A percentile compares a stretch with the other conserved stretches of the same genome.
Conservation (phyloP, 2,888 invertebrate species). For the Perizoma flavofasciatum region DNA sequence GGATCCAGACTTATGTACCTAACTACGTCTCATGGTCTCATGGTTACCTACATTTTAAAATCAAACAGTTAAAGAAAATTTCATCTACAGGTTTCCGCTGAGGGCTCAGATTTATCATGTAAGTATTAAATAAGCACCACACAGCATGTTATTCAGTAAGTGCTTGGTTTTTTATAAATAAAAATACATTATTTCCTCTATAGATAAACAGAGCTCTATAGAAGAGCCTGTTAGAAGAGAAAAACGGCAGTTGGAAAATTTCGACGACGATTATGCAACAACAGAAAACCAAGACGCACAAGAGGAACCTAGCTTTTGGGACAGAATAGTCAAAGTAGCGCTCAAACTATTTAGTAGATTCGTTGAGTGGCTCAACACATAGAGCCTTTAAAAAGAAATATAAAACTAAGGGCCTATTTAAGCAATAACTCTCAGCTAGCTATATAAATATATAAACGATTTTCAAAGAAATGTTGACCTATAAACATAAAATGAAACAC, state of each 20-base stretch:
- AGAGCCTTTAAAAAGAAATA: conserved; percentile 8
- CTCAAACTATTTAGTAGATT: conserved; percentile 72
- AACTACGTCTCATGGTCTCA: no score
- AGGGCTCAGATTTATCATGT: conserved; percentile 41
- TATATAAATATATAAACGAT: no score
- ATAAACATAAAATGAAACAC: conserved; percentile 32
- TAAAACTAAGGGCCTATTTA: not conserved
- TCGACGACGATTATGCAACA: conserved; percentile 64
- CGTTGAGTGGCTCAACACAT: conserved; percentile 76
- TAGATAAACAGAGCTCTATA: conserved; percentile 44
- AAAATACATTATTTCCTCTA: conserved; percentile 3
- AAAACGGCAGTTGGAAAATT: conserved; percentile 68
- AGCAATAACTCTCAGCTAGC: no score
- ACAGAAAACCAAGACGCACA: conserved; percentile 55
- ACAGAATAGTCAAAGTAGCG: conserved; percentile 71
- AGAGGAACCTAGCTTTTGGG: conserved; percentile 76
- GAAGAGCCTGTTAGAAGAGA: conserved; percentile 43
- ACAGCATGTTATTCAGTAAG: no score
- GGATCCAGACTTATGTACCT: no score
- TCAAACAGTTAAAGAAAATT: not conserved
- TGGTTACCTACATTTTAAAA: not conserved
- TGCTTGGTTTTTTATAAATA: no score
- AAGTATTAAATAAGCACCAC: conserved; percentile 35
- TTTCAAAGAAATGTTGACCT: no score
- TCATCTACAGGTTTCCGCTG: conserved; percentile 51